Evolutionary conservation across 2,113 vertebrate species (phyloP), one percentile per base, ranked within the genome.

Genomic region (Bolborhynchus lineola): DNA sequence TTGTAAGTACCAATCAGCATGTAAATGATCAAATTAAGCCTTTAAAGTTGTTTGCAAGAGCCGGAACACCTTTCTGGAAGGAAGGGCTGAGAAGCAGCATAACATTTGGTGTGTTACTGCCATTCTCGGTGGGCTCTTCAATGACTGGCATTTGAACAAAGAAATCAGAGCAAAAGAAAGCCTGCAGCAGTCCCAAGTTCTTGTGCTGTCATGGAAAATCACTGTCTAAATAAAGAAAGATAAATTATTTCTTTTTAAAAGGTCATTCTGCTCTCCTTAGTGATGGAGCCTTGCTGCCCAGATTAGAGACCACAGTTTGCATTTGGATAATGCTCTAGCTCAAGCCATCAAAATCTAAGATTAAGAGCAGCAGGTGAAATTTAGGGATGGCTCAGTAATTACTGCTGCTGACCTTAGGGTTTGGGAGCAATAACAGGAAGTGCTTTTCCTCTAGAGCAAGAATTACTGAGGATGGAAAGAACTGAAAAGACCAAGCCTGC

Each of bases 21-120:
- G 83, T 91, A 96, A 96, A 97, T 95, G 95, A 97, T 95, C 91
- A 95, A 92, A 96, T 95, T 96, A 96, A 95, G 92, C 84, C 83
- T 79, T 97, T 74, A 46, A 82, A 92, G 88, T 87, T 87, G 70
- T 77, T 96, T 91, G 95, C 74, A 91, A 72, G 82, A 96, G 93
- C 93, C 11, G 6, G 86, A 89, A 71, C 93, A 95, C 95, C 95
- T 97, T 94, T 87, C 88, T 82, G 77, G 77, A 88, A 88, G n/a
- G 88, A 70, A 86, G 69, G 82, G 86, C 76, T 93, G 69, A 37
- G 92, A 44, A 82, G 77, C 52, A 60, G 80, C 67, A 7, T n/a
- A n/a, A 86, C 16, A 8, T 49, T 86, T 26, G 72, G 93, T 35
- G 93, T 0, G 0, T 59, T 29, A 31, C 78, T 7, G 53, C 57